Evolutionary conservation across 2,797 vertebrate species (phyloP).

Genomic region (Neopelma chrysocephalum): DNA sequence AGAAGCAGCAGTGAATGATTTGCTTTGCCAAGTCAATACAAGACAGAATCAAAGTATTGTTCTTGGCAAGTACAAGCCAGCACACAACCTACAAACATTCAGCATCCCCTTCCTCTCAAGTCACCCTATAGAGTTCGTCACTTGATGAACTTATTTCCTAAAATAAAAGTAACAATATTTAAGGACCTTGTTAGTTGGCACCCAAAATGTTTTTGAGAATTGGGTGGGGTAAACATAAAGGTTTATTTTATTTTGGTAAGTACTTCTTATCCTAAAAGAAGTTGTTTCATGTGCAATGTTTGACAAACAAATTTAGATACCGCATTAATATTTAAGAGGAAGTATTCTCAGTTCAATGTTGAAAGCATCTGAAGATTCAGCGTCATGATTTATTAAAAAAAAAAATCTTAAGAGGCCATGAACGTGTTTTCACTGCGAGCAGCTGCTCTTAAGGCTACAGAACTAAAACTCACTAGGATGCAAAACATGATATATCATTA

Average conservation of each 20-base stretch:
- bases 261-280: slow-evolving; percentile 61
- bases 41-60: neutral
- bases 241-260: slow-evolving; percentile 45
- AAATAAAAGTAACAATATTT: slow-evolving; percentile 13
- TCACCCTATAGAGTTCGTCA: neutral
- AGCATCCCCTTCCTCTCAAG: slow-evolving; percentile 11
- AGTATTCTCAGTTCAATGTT: slow-evolving; percentile 86
- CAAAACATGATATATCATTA: neutral
- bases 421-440: slow-evolving; percentile 47
- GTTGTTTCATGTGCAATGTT: slow-evolving; percentile 74
- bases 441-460: slow-evolving; percentile 39
- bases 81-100: neutral
- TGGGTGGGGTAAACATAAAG: neutral
- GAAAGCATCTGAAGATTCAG: slow-evolving; percentile 83
- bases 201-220: neutral
- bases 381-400: slow-evolving; percentile 84
- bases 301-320: slow-evolving; percentile 73
- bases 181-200: neutral
- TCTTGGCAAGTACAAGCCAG: neutral
- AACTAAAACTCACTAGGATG: slow-evolving; percentile 20
- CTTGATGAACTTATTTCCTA: slow-evolving; percentile 1
- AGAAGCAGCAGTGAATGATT: neutral
- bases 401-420: slow-evolving; percentile 39
- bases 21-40: neutral
- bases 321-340: slow-evolving; percentile 86